Evolutionary conservation across 2,113 vertebrate species (phyloP).

Genomic region (Oncorhynchus mykiss): DNA sequence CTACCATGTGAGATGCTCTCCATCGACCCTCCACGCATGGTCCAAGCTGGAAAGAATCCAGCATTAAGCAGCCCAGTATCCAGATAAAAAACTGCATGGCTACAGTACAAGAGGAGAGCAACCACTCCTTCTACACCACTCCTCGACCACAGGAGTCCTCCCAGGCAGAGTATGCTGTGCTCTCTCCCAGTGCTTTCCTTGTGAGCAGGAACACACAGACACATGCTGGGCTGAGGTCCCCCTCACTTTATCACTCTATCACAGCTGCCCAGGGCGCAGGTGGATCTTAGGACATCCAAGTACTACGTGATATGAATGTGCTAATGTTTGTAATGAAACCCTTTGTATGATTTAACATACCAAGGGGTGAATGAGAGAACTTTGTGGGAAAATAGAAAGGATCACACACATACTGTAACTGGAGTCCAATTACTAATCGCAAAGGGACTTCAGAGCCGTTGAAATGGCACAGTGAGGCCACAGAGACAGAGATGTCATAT

Average conservation of each 20-base stretch:
- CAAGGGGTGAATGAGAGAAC: background rate
- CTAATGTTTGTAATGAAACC: no score
- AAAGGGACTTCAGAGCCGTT: background rate
- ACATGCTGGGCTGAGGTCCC: background rate
- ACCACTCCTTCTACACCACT: constrained; percentile 28
- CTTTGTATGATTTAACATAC: background rate
- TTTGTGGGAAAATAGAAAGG: background rate
- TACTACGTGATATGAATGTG: background rate
- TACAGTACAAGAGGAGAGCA: constrained; percentile 19
- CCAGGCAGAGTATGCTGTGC: no score
- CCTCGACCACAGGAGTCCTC: constrained; percentile 25
- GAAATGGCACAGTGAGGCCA: constrained; percentile 2
- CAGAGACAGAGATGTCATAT: constrained; percentile 21
- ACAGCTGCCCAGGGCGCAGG: background rate
- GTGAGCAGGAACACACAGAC: background rate
- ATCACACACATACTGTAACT: background rate
- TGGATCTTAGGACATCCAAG: background rate
- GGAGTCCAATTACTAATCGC: background rate
- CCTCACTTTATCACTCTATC: background rate
- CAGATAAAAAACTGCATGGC: constrained; percentile 47
- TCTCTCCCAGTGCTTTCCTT: constrained; percentile 9
- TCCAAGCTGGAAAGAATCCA: constrained; percentile 39
- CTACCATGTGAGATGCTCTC: constrained; percentile 41
- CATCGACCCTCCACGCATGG: constrained; percentile 38
- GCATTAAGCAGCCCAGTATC: constrained; percentile 37